These are phyloP conservation scores for Chirona hameri DNA, from an alignment of 2,888 invertebrate species.

Conservation along the genomic window DNA sequence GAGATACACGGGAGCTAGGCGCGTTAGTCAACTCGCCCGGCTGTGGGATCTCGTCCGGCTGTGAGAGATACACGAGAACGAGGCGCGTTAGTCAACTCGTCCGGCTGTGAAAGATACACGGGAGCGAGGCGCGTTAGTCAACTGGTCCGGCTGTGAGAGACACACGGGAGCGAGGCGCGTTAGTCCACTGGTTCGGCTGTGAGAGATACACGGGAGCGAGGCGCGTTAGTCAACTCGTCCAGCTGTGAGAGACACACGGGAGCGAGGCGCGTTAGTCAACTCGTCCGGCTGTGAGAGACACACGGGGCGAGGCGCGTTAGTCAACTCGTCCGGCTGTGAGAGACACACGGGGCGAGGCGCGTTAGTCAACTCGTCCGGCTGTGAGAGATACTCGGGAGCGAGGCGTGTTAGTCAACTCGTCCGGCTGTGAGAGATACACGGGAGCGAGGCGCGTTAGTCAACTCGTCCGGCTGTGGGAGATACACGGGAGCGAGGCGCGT, in stretches of 20 bases:
- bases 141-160: slow-evolving; percentile 72
- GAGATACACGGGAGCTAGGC: slow-evolving; percentile 33
- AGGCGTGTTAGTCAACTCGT: slow-evolving; percentile 54
- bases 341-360: slow-evolving; percentile 31
- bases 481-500: slow-evolving; percentile 30
- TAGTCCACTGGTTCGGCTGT: slow-evolving; percentile 67
- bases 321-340: slow-evolving; percentile 69
- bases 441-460: slow-evolving; percentile 25
- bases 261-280: slow-evolving; percentile 38
- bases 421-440: slow-evolving; percentile 61
- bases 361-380: slow-evolving; percentile 66
- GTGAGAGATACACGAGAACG: slow-evolving; percentile 44
- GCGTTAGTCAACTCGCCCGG: neutral
- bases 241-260: slow-evolving; percentile 58
- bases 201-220: slow-evolving; percentile 43
- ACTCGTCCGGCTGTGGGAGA: slow-evolving; percentile 72
- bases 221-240: slow-evolving; percentile 56
- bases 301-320: slow-evolving; percentile 10
- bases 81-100: slow-evolving; percentile 54
- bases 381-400: slow-evolving; percentile 44
- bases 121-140: slow-evolving; percentile 25
- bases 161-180: slow-evolving; percentile 30
- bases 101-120: slow-evolving; percentile 61
- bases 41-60: slow-evolving; percentile 86
- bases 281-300: slow-evolving; percentile 71